These are phyloP conservation scores for Regulus satrapa DNA, from an alignment of 2,113 vertebrate genomes.

Conservation along the genomic window DNA sequence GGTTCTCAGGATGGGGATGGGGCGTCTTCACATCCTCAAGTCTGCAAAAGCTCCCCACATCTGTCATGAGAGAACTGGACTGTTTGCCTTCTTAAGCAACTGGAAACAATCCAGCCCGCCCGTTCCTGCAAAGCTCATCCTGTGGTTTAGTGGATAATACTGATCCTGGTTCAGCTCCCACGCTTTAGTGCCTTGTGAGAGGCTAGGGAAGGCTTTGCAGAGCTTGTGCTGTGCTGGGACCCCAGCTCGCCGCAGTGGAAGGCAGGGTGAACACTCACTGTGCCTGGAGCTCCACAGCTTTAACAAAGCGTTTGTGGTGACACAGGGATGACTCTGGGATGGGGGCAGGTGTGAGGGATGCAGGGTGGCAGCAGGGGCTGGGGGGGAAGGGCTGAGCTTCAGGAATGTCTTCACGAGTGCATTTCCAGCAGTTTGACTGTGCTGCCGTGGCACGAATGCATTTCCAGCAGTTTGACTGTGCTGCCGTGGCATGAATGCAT, in stretches of 20 bases:
- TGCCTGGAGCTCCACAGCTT: background rate
- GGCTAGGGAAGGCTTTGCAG: background rate
- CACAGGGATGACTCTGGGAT: background rate
- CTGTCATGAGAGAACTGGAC: background rate
- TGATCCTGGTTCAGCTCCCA: conserved; percentile 45
- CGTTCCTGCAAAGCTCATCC: conserved; percentile 20
- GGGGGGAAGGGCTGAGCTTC: background rate
- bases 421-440: no score
- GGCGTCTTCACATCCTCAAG: background rate
- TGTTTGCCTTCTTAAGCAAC: background rate
- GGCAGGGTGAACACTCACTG: background rate
- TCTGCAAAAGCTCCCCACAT: background rate
- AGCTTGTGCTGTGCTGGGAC: background rate
- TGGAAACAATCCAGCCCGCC: conserved; percentile 34
- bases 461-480: background rate
- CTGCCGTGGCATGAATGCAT: background rate
- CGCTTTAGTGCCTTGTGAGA: background rate
- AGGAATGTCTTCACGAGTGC: background rate
- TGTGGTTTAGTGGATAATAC: conserved; percentile 30
- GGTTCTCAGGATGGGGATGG: background rate
- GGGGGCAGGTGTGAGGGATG: background rate
- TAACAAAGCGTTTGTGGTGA: background rate
- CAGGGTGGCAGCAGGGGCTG: background rate
- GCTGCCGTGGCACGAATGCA: background rate
- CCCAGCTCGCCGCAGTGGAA: background rate